Evolutionary conservation across 2,113 vertebrate species (phyloP).

Genomic region (Sorex fumeus): DNA sequence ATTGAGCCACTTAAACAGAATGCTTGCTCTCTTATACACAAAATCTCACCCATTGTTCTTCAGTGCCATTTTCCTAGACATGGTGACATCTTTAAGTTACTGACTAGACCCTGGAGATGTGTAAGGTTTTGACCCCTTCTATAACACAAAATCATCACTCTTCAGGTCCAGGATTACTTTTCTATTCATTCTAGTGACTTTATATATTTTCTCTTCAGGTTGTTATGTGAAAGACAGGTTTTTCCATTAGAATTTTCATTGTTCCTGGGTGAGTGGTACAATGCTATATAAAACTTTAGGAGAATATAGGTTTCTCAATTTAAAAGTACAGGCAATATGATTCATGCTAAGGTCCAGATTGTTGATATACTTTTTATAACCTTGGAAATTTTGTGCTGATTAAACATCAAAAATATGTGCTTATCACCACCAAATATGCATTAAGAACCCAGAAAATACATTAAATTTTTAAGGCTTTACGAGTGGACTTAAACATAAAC

Average conservation of each 20-base stretch:
- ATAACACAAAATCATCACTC: neutral
- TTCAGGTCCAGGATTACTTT: conserved; percentile 1
- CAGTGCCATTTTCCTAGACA: neutral
- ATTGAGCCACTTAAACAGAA: neutral
- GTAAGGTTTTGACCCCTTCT: neutral
- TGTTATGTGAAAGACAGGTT: conserved; percentile 51
- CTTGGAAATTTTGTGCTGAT: neutral
- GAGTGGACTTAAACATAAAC: neutral
- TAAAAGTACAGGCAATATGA: neutral
- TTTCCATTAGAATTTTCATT: conserved; percentile 59
- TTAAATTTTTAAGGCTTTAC: conserved; percentile 21
- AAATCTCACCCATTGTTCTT: neutral
- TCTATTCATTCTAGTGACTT: conserved; percentile 6
- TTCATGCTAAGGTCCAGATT: neutral
- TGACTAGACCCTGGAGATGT: neutral
- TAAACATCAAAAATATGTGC: neutral
- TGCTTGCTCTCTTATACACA: neutral
- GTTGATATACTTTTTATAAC: neutral
- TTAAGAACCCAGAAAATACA: conserved; percentile 49
- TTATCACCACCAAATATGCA: neutral
- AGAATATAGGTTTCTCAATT: conserved; percentile 52
- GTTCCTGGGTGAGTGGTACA: conserved; percentile 43
- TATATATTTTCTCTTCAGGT: conserved; percentile 19
- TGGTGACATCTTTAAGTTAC: neutral
- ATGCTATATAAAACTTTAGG: neutral